These are phyloP conservation scores for Scomberomorus guttatus DNA, from an alignment of 2,797 vertebrate species.

Conservation along the genomic window DNA sequence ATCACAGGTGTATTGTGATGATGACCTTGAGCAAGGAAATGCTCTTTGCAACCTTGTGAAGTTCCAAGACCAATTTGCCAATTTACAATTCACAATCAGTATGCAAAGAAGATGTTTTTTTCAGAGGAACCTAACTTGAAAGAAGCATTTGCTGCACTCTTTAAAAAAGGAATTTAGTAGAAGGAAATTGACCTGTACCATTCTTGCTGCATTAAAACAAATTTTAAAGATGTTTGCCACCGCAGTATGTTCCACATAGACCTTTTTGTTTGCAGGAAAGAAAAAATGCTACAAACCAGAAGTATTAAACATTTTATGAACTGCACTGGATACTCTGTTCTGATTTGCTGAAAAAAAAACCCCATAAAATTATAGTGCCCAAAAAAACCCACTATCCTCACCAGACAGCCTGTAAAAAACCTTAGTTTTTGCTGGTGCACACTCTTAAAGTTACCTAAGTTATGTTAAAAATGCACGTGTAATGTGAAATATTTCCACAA, in stretches of 20 bases:
- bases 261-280: background rate
- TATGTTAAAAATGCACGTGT: constrained; percentile 1
- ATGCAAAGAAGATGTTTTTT: constrained; percentile 12
- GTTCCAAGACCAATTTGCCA: constrained; percentile 12
- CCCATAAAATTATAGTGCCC: too few species aligned
- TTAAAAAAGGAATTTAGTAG: constrained; percentile 1
- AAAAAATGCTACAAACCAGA: background rate
- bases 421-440: background rate
- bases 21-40: constrained; percentile 15
- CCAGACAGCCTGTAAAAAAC: background rate
- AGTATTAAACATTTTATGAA: background rate
- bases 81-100: constrained; percentile 6
- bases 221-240: background rate
- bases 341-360: background rate
- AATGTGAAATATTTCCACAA: background rate
- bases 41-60: constrained; percentile 1
- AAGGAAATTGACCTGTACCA: background rate
- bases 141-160: background rate
- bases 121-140: background rate
- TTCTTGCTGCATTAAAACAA: constrained; percentile 9
- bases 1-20: constrained; percentile 19
- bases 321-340: background rate
- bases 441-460: background rate
- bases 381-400: background rate
- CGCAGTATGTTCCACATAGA: background rate